Evolutionary conservation across 2,888 invertebrate genomes (phyloP).

Genomic region (Tetragonula carbonaria): DNA sequence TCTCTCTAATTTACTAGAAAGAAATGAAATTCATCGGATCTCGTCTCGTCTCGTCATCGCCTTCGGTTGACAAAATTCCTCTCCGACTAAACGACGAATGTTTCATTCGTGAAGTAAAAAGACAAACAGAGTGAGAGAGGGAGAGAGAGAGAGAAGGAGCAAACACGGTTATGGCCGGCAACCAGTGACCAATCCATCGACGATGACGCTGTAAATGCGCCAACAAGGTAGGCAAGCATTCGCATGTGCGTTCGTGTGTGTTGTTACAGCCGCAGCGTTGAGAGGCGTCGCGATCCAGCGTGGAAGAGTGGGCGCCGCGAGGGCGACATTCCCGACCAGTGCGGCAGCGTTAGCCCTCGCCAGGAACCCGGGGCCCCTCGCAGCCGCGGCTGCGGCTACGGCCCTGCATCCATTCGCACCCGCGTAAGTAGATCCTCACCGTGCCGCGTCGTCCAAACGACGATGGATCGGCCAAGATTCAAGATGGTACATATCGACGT

Average conservation of each 20-base stretch:
- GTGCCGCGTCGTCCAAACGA: too few relatives aligned
- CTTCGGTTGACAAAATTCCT: neutral
- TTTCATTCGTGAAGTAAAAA: neutral
- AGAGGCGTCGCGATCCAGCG: conserved; percentile 94
- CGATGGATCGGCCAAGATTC: neutral
- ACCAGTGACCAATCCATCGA: neutral
- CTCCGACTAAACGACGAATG: too few relatives aligned
- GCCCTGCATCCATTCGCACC: conserved; percentile 95
- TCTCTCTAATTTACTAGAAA: neutral
- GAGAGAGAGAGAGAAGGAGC: neutral
- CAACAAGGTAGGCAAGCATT: conserved; percentile 57
- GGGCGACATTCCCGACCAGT: conserved; percentile 88
- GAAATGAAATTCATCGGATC: too few relatives aligned
- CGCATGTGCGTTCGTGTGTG: conserved; percentile 73
- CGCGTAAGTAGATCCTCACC: conserved; percentile 88
- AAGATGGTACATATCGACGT: neutral
- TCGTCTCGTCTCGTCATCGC: conserved; percentile 36
- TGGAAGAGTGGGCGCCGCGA: conserved; percentile 86
- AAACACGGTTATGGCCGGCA: conserved; percentile 36
- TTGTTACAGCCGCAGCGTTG: conserved; percentile 90
- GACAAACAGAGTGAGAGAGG: neutral
- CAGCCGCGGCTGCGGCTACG: conserved; percentile 89
- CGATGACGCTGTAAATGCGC: neutral
- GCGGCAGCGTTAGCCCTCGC: conserved; percentile 90
- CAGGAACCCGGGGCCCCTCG: conserved; percentile 88